Percentiles rank a stretch among this genome's conserved stretches.
Evolutionary conservation across 2,888 invertebrate species (phyloP).

Genomic region (Dryococelus australis): DNA sequence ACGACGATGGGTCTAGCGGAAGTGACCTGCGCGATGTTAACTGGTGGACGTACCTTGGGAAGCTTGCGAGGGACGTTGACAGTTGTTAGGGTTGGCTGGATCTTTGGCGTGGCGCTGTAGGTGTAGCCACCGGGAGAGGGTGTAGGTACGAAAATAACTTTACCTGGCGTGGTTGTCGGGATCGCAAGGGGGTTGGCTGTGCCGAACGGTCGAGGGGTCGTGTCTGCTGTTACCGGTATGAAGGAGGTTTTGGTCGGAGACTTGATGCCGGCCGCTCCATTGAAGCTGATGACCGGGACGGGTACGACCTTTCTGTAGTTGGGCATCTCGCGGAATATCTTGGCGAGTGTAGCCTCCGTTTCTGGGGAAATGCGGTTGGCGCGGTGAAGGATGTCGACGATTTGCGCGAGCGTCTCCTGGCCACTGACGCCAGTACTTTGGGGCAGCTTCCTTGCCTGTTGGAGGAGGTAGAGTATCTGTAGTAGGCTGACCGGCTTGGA

Average conservation of each 20-base stretch:
- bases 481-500: slow-evolving; percentile 64
- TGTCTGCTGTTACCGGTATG: background rate
- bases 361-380: slow-evolving; percentile 77
- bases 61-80: background rate
- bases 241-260: background rate
- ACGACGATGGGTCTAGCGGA: background rate
- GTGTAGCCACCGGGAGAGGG: background rate
- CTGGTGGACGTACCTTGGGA: background rate
- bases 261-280: slow-evolving; percentile 5
- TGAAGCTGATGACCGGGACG: background rate
- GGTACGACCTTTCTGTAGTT: slow-evolving; percentile 29
- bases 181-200: background rate
- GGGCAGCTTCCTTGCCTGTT: slow-evolving; percentile 58
- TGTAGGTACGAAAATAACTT: background rate
- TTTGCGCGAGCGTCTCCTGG: slow-evolving; percentile 43
- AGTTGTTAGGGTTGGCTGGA: background rate
- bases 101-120: background rate
- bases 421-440: background rate
- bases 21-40: background rate
- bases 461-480: slow-evolving; percentile 75
- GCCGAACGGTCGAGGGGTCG: slow-evolving; percentile 13
- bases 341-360: slow-evolving; percentile 24
- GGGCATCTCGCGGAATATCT: slow-evolving; percentile 24
- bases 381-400: slow-evolving; percentile 72
- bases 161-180: background rate